These are phyloP conservation scores for Phortica variegata DNA, from an alignment of 1,140 invertebrate species.

Conservation along the genomic window DNA sequence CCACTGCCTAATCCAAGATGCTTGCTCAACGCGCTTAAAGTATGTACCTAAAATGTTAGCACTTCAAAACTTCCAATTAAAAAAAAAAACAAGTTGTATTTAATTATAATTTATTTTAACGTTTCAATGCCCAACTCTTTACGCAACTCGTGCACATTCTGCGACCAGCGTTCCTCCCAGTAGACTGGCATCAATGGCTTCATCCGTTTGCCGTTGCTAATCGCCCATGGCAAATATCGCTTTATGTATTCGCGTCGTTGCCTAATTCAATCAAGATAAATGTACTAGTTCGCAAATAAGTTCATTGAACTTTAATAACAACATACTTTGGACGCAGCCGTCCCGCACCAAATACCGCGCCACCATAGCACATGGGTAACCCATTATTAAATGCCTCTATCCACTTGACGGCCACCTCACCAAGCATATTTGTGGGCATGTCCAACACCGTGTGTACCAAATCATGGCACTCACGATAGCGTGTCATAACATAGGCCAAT, in stretches of 20 bases:
- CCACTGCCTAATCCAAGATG: no score
- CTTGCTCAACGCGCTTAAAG: no score
- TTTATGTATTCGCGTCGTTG: conserved; percentile 78
- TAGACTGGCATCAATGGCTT: conserved; percentile 77
- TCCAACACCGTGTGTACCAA: conserved; percentile 85
- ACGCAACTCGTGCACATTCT: conserved; percentile 78
- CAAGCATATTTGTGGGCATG: conserved; percentile 96
- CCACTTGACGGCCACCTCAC: conserved; percentile 93
- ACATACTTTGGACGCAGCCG: conserved; percentile 77
- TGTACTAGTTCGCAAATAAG: not conserved
- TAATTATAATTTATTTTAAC: conserved; percentile 32
- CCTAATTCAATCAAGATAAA: conserved; percentile 58
- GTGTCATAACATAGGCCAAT: conserved; percentile 93
- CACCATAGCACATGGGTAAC: conserved; percentile 87
- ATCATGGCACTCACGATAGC: conserved; percentile 96
- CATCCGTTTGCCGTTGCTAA: conserved; percentile 74
- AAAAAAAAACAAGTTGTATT: no score
- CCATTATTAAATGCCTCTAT: conserved; percentile 90
- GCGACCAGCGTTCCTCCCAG: conserved; percentile 94
- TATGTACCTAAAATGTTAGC: no score
- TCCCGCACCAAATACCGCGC: conserved; percentile 82
- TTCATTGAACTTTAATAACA: conserved; percentile 20
- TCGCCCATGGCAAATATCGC: conserved; percentile 85
- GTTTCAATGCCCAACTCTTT: conserved; percentile 70
- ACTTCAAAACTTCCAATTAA: no score